Evolutionary conservation across 53 echinoderm and acorn worm species (phyloP).

Genomic region (Luidia sarsii): DNA sequence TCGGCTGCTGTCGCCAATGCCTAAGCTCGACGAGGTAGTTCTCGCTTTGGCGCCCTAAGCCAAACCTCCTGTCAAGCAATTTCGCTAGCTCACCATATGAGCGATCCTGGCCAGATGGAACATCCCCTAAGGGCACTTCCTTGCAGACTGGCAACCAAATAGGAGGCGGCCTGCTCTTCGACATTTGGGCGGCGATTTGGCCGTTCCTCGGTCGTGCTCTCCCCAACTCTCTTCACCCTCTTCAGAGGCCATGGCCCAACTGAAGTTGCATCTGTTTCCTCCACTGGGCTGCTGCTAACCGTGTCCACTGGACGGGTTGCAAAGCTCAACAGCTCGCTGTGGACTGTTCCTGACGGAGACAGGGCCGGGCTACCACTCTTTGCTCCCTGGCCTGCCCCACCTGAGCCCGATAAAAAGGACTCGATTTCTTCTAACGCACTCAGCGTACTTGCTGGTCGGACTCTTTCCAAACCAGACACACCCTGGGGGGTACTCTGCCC

Average conservation of each 20-base stretch:
- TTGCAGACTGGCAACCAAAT: constrained; percentile 20
- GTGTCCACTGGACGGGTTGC: constrained; percentile 1
- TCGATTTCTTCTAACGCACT: background rate
- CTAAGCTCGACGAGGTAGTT: constrained; percentile 33
- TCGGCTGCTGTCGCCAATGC: constrained; percentile 12
- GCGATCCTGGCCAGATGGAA: constrained; percentile 1
- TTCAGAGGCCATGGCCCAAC: constrained; percentile 1
- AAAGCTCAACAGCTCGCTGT: background rate
- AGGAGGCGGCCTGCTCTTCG: constrained; percentile 6
- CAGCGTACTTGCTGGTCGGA: too few species aligned
- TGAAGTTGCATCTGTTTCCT: background rate
- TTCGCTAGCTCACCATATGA: constrained; percentile 9
- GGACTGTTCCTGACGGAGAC: background rate
- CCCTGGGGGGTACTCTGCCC: background rate
- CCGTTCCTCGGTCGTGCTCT: background rate
- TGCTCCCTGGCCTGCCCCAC: background rate
- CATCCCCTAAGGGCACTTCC: constrained; percentile 31
- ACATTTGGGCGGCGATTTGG: constrained; percentile 22
- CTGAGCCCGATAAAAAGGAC: constrained; percentile 3
- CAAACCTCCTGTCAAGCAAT: constrained; percentile 16
- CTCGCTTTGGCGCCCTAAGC: constrained; percentile 37
- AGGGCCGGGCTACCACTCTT: background rate
- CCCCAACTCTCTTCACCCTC: background rate
- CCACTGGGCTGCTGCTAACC: background rate
- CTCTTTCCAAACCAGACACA: too few species aligned